These are phyloP conservation scores for Limnephilus rhombicus DNA, from an alignment of 2,888 invertebrate genomes.

Conservation along the genomic window DNA sequence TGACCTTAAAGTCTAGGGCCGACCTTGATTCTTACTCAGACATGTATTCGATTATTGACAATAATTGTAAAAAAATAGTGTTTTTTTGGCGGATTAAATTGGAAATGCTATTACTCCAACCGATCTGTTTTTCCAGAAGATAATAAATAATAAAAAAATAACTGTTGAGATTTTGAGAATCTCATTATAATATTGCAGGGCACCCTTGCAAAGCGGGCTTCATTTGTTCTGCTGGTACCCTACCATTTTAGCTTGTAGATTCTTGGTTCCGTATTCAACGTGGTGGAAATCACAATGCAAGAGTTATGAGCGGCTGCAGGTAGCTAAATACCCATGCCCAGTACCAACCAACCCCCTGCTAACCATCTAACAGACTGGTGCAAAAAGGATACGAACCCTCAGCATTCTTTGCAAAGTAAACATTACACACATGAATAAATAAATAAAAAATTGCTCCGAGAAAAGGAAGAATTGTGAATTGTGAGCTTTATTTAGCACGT, in stretches of 20 bases:
- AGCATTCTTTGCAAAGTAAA: not conserved
- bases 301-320: not conserved
- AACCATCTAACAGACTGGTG: not conserved
- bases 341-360: not conserved
- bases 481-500: no score
- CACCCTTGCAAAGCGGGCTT: not conserved
- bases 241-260: not conserved
- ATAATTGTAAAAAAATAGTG: not conserved
- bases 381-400: not conserved
- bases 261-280: not conserved
- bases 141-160: no score
- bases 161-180: not conserved
- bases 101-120: not conserved
- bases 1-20: not conserved
- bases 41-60: not conserved
- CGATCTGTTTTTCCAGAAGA: not conserved
- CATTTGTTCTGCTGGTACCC: not conserved
- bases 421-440: not conserved
- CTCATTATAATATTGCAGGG: not conserved
- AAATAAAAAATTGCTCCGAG: not conserved
- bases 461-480: not conserved
- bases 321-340: not conserved
- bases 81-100: not conserved
- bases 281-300: not conserved
- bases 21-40: no score